Percentiles rank a stretch among this genome's conserved stretches.
Evolutionary conservation across 2,797 vertebrate species (phyloP).

Genomic region (Pseudochirops cupreus): DNA sequence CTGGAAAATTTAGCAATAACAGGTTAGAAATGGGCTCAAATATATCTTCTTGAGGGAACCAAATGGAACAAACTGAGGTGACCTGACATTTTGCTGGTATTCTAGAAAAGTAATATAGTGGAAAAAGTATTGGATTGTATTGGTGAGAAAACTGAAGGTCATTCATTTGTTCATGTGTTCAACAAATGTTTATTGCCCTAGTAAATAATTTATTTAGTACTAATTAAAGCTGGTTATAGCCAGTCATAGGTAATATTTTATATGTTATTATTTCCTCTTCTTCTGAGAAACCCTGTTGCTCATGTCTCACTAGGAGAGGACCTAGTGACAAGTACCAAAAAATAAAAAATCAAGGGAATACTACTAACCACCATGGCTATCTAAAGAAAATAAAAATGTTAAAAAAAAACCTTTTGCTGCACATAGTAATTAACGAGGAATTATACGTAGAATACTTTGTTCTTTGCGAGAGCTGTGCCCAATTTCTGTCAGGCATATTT

Average conservation of each 20-base stretch:
- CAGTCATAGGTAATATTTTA: background rate
- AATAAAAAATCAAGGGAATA: constrained; percentile 27
- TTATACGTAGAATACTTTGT: constrained; percentile 61
- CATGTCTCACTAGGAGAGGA: background rate
- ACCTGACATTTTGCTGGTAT: background rate
- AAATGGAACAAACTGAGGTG: background rate
- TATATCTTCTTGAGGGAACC: constrained; percentile 13
- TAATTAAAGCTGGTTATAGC: background rate
- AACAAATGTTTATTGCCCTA: background rate
- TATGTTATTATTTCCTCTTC: constrained; percentile 37
- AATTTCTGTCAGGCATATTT: constrained; percentile 37
- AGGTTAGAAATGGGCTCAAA: constrained; percentile 14
- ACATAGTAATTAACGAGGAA: constrained; percentile 63
- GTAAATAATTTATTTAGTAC: background rate
- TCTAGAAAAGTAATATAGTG: background rate
- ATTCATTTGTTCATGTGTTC: background rate
- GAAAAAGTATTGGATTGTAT: background rate
- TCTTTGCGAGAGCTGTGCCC: constrained; percentile 42
- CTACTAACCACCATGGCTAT: constrained; percentile 20
- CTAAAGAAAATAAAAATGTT: constrained; percentile 49
- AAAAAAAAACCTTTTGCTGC: constrained; percentile 49
- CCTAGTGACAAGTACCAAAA: constrained; percentile 11
- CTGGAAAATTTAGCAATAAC: constrained; percentile 53
- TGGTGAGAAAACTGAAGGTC: background rate
- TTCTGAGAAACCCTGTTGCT: constrained; percentile 17